Base-by-base conservation (phyloP, 2,797 vertebrate species). In the Peromyscus aztecus region DNA sequence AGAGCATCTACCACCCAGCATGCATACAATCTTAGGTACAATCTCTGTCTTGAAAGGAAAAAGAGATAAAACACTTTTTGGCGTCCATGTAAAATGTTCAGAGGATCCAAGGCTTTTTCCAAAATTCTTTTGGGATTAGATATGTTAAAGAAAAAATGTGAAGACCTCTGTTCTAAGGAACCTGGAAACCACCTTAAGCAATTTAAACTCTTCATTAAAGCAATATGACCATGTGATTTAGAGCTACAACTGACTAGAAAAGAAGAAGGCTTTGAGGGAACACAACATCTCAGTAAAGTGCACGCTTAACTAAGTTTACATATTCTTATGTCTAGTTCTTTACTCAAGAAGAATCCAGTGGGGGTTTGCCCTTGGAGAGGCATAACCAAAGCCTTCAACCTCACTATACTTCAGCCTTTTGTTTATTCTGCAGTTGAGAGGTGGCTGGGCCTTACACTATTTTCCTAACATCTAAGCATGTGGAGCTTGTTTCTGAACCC, bases 241-340 rank as follows among this genome's bases (percentile, higher is more conserved):
- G 1, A 94, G 78, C 57, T 90, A 76, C 55, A 95, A 94, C 93
- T 95, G 96, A 90, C 65, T 82, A 61, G 67, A 78, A 89, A 95
- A 92, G 92, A 52, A 89, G 63, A 90, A 59, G 11, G 76, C 82
- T 94, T 12, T 92, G 89, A 94, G 85, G 94, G 31, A 95, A 86
- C 10, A 65, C 59, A 90, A 59, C 37, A 67, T 46, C 75, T 95
- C 67, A 93, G 84, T 90, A 90, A 94, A 96, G 75, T 63, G 40
- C 24, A 29, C 65, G 69, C 55, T 84, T 90, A 86, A 73, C 43
- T 49, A 90, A 93, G 81, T 46, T 93, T 65, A 82, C 21, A 27
- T 67, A 95, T 96, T 96, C 89, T 92, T 84, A 67, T 57, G n/a
- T 91, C 90, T 97, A 91, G 59, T 76, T 73, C 92, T 93, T 65